phyloP scores from a whole-genome alignment of 2,113 vertebrate genomes.

The Hyla sarda region DNA sequence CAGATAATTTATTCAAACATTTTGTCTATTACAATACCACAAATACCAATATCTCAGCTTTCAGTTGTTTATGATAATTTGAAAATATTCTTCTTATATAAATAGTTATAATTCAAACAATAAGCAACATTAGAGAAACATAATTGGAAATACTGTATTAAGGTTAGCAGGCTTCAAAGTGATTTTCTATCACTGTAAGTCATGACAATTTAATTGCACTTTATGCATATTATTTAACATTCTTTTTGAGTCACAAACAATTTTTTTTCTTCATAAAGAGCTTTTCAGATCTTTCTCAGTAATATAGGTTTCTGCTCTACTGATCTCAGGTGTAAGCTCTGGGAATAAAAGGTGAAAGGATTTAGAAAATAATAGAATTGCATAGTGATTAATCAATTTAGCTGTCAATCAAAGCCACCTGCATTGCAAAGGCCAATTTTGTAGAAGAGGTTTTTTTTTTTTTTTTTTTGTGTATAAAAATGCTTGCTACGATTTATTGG shows the following conservation, averaged over 20 bases:
- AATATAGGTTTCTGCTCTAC: constrained; percentile 53
- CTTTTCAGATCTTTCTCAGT: constrained; percentile 32
- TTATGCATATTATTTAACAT: constrained; percentile 44
- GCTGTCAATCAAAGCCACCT: constrained; percentile 59
- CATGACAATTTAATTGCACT: constrained; percentile 45
- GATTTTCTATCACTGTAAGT: constrained; percentile 25
- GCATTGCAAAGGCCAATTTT: constrained; percentile 54
- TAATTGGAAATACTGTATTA: constrained; percentile 43
- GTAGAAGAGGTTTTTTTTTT: constrained; percentile 14
- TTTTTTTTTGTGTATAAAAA: constrained; percentile 44
- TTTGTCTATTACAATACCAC: background rate
- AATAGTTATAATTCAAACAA: constrained; percentile 21
- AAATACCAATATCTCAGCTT: background rate
- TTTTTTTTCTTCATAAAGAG: constrained; percentile 30
- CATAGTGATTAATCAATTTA: constrained; percentile 60
- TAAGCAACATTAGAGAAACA: constrained; percentile 5
- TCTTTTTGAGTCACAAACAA: constrained; percentile 36
- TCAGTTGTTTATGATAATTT: constrained; percentile 1
- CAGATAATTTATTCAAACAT: background rate
- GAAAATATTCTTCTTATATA: background rate
- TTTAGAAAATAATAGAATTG: constrained; percentile 61
- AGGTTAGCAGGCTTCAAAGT: constrained; percentile 23
- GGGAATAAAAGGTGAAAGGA: constrained; percentile 59
- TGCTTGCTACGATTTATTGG: constrained; percentile 31
- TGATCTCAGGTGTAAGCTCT: constrained; percentile 59